Evolutionary conservation across 2,888 invertebrate species (phyloP).

Genomic region (Caenorhabditis doughertyi): DNA sequence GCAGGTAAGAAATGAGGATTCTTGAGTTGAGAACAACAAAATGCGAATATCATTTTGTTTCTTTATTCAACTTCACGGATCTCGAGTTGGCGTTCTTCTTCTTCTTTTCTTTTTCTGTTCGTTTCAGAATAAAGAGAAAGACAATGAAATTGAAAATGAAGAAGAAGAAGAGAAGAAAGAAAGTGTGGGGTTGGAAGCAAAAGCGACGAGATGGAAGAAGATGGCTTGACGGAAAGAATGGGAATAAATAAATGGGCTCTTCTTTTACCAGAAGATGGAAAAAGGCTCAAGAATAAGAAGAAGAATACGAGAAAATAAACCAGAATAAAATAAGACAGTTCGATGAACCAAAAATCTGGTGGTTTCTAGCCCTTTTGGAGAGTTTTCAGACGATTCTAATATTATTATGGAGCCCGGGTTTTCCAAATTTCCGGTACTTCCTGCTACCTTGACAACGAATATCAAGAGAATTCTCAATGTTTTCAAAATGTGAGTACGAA

Average conservation of each 20-base stretch:
- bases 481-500: too few species aligned
- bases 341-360: background rate
- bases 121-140: conserved; percentile 12
- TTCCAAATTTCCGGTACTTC: conserved; percentile 16
- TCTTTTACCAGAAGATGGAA: background rate
- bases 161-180: conserved; percentile 3
- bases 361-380: background rate
- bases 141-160: conserved; percentile 37
- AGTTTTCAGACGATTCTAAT: background rate
- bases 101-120: conserved; percentile 8
- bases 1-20: conserved; percentile 36
- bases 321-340: conserved; percentile 21
- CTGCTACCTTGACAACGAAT: background rate
- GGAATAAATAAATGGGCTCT: conserved; percentile 41
- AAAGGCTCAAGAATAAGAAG: background rate
- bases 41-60: conserved; percentile 26
- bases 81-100: conserved; percentile 8
- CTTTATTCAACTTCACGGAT: background rate
- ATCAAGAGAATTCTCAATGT: too few species aligned
- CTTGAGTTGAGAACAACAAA: conserved; percentile 46
- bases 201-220: conserved; percentile 30
- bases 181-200: background rate
- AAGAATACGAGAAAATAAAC: background rate
- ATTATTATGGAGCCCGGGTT: background rate
- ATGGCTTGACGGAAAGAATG: conserved; percentile 20